Evolutionary conservation across 2,113 vertebrate genomes (phyloP), one percentile per base, ranked within the genome.

Genomic region (Todiramphus chloris): DNA sequence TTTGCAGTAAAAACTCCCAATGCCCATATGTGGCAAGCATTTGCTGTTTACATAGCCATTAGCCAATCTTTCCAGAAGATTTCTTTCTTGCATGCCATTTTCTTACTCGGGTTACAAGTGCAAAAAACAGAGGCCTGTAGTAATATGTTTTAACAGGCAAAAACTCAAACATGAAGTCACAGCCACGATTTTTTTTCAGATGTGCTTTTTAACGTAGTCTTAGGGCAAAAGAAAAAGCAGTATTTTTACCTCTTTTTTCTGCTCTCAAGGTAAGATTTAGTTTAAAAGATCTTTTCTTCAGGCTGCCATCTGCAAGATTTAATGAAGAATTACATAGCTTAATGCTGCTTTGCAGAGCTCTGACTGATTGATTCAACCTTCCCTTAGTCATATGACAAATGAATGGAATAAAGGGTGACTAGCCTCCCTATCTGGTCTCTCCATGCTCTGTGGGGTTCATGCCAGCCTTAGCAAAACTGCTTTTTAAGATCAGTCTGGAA

Each of bases 31-130:
- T 62, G 76, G 95, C 91, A 97, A 96, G 93, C 95, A 96, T 96
- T 93, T 96, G 96, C 96, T 97, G 96, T 96, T 97, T 97, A 97
- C 91, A 94, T 13, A 96, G 95, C 94, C 96, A 95, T 95, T 97
- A 97, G 96, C 89, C 94, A 97, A 96, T 96, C 94, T 94, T 96
- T 95, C 91, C 95, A 97, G 86, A 96, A 92, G 91, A 96, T 84
- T 92, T 94, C 87, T 75, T 96, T 86, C 80, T 93, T 89, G 93
- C 64, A 83, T 97, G 91, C 86, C 95, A 92, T 97, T 97, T 96
- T 96, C 89, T 94, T 95, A 91, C 92, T 97, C 19, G 66, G 93
- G 95, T 97, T 97, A 95, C 68, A 89, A 96, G 95, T 84, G 95
- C 86, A 89, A 94, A 95, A 94, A 94, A 94, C 80, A 84, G 89